Conservation (phyloP, 2,888 invertebrate genomes). For the Pseudococcus longispinus region DNA sequence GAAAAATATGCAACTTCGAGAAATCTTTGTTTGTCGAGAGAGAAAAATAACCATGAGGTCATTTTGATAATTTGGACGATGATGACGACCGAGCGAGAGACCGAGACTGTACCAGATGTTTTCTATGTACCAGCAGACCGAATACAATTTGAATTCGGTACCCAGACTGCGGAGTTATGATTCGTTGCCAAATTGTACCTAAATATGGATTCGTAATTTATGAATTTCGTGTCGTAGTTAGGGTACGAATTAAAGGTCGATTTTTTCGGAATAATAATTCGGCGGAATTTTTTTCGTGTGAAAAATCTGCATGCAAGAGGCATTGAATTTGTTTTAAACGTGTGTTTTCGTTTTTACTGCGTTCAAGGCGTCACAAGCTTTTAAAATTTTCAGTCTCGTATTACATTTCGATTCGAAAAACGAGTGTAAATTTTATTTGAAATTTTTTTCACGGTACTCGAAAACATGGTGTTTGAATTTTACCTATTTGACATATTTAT, state of each 20-base stretch:
- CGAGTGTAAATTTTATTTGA: too few species aligned
- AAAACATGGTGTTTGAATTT: too few species aligned
- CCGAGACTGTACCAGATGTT: background rate
- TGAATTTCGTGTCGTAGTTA: background rate
- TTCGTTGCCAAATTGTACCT: background rate
- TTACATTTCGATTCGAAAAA: too few species aligned
- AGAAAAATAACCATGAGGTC: constrained; percentile 4
- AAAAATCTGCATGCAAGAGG: background rate
- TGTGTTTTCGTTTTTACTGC: too few species aligned
- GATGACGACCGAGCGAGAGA: background rate
- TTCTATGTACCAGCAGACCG: background rate
- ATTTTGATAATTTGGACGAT: background rate
- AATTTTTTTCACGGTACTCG: too few species aligned
- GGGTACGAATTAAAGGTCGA: background rate
- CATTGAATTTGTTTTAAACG: background rate
- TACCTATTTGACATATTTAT: too few species aligned
- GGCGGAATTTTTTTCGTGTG: background rate
- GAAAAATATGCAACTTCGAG: background rate
- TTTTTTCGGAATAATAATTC: background rate
- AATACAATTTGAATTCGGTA: background rate
- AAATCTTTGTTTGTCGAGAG: background rate
- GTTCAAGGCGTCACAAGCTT: too few species aligned
- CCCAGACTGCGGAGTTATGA: background rate
- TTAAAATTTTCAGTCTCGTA: too few species aligned
- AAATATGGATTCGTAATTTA: background rate